These are phyloP conservation scores for Littorina saxatilis DNA, from an alignment of 1,140 invertebrate species.

Conservation along the genomic window DNA sequence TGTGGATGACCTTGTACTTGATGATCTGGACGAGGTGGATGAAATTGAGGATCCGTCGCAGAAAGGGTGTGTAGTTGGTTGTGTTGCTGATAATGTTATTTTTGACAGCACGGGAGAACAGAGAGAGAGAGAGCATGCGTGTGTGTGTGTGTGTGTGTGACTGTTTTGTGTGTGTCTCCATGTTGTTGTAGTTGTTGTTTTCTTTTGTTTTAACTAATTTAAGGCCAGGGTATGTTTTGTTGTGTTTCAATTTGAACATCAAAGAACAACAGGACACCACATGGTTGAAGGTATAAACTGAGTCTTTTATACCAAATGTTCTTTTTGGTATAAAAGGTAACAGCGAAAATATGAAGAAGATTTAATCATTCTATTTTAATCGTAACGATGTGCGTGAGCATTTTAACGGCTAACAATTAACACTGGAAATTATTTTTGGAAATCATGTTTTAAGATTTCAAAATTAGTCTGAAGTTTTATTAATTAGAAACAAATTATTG, in stretches of 20 bases:
- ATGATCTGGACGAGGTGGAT: no score
- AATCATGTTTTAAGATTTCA: no score
- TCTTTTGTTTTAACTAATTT: not conserved
- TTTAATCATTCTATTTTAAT: no score
- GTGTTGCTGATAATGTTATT: no score
- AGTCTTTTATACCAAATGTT: no score
- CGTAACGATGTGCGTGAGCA: no score
- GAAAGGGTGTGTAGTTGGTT: not conserved
- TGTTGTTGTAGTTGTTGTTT: not conserved
- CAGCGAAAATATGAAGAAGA: no score
- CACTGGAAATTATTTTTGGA: no score
- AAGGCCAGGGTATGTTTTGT: not conserved
- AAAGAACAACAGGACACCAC: not conserved
- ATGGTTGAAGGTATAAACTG: not conserved
- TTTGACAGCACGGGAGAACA: not conserved
- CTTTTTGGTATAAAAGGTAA: no score
- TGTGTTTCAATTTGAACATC: not conserved
- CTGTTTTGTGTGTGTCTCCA: not conserved
- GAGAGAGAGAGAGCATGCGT: not conserved
- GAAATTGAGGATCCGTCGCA: not conserved
- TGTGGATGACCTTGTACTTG: not conserved
- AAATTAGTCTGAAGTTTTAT: no score
- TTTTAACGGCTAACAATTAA: no score
- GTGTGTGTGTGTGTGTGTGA: not conserved
- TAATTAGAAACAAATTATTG: no score